These are phyloP conservation scores for Cynoglossus semilaevis DNA, from an alignment of 2,113 vertebrate genomes.

Conservation along the genomic window DNA sequence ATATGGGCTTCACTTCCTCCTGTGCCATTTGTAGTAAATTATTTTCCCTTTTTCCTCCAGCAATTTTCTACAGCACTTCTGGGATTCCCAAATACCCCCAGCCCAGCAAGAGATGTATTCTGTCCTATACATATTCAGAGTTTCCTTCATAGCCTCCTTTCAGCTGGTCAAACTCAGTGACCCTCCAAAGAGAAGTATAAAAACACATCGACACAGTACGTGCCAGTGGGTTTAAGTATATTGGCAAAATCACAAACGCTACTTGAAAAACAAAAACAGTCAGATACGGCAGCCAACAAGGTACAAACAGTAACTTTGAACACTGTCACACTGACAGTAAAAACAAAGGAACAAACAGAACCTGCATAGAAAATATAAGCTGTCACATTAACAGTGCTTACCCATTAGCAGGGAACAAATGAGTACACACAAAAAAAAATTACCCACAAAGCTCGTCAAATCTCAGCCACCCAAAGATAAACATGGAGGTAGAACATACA, in stretches of 20 bases:
- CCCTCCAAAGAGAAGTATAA: background rate
- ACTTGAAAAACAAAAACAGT: constrained; percentile 13
- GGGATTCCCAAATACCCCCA: constrained; percentile 14
- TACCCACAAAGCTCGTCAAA: background rate
- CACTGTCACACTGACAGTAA: constrained; percentile 1
- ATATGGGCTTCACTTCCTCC: background rate
- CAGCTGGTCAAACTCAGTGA: constrained; percentile 18
- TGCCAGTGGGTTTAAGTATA: constrained; percentile 6
- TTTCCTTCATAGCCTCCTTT: constrained; percentile 17
- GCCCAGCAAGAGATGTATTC: constrained; percentile 4
- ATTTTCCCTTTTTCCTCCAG: background rate
- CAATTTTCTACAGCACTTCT: constrained; percentile 11
- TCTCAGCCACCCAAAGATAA: background rate
- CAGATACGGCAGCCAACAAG: background rate
- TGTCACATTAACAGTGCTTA: background rate
- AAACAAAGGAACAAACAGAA: constrained; percentile 10
- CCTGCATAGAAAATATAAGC: constrained; percentile 4
- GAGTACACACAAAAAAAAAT: background rate
- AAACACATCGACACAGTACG: background rate
- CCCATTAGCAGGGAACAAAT: constrained; percentile 12
- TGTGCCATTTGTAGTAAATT: background rate
- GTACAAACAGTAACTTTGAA: constrained; percentile 18
- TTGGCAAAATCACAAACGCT: constrained; percentile 21
- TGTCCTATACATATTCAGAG: background rate
- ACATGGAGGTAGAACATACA: background rate